Evolutionary conservation across 2,797 vertebrate genomes (phyloP).

Genomic region (Zalophus californianus): DNA sequence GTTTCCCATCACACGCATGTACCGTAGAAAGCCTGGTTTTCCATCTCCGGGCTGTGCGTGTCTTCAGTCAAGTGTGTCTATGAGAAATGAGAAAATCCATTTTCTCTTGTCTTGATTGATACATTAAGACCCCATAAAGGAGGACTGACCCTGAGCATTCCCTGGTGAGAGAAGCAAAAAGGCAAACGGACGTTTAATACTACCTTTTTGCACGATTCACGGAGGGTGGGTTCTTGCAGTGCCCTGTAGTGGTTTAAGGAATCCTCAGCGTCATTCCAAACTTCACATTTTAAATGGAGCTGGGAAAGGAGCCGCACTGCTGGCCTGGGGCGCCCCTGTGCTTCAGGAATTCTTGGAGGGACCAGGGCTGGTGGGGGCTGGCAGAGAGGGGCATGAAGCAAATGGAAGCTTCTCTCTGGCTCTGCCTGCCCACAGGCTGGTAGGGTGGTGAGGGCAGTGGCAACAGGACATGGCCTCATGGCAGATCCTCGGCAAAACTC

Average conservation of each 20-base stretch:
- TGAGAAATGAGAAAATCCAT: background rate
- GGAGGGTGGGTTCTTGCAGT: background rate
- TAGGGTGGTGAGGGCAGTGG: background rate
- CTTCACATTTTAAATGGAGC: background rate
- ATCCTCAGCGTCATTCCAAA: background rate
- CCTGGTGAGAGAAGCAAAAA: background rate
- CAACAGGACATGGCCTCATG: too few relatives aligned
- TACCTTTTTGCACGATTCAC: background rate
- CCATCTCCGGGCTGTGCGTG: background rate
- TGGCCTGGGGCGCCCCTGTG: too few relatives aligned
- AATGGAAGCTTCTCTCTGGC: background rate
- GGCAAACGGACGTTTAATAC: rapidly evolving
- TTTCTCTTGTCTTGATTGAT: background rate
- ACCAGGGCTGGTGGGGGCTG: background rate
- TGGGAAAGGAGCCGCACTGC: background rate
- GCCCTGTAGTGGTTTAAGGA: background rate
- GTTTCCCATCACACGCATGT: rapidly evolving
- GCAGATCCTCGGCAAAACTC: background rate
- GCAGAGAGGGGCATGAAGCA: background rate
- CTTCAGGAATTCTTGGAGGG: background rate
- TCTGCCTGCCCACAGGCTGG: background rate
- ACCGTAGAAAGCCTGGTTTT: background rate
- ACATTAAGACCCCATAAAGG: background rate
- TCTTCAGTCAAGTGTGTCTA: background rate
- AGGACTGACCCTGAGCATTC: background rate